Percentiles rank a stretch among this genome's conserved stretches.
These are phyloP conservation scores for Camelus dromedarius DNA, from an alignment of 2,113 vertebrate genomes.

Conservation along the genomic window DNA sequence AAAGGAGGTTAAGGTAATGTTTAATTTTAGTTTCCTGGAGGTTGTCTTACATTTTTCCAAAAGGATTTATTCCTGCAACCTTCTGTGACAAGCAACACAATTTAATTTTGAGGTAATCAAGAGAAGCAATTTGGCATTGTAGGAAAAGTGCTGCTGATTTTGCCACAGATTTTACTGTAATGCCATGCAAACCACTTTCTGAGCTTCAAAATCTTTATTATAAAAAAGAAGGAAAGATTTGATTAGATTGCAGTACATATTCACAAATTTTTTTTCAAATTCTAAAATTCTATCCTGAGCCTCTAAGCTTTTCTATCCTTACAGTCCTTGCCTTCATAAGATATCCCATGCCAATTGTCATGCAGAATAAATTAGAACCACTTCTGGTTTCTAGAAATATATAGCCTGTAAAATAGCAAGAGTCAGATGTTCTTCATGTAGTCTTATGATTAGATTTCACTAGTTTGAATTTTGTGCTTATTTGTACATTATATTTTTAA, in stretches of 20 bases:
- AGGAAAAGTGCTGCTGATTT: background rate
- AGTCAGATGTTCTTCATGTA: slow-evolving; percentile 16
- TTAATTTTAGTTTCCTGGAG: slow-evolving; percentile 22
- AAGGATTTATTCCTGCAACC: slow-evolving; percentile 10
- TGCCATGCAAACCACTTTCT: background rate
- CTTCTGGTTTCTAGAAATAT: slow-evolving; percentile 16
- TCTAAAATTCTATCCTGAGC: slow-evolving; percentile 48
- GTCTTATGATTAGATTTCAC: slow-evolving; percentile 9
- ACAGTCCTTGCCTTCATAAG: background rate
- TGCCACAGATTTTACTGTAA: slow-evolving; percentile 39
- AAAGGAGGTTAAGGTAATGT: background rate
- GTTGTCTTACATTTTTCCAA: background rate
- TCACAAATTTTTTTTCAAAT: background rate
- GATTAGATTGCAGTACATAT: background rate
- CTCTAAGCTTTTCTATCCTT: slow-evolving; percentile 26
- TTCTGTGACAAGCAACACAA: background rate
- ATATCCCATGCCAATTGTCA: background rate
- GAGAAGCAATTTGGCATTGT: background rate
- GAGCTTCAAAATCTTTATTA: slow-evolving; percentile 10
- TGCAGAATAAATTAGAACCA: slow-evolving; percentile 21
- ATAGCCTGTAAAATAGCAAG: background rate
- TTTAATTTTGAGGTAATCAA: slow-evolving; percentile 52
- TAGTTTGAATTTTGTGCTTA: slow-evolving; percentile 23
- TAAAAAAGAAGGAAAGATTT: background rate
- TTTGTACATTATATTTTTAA: slow-evolving; percentile 15